These are phyloP conservation scores for Drosophila bocki DNA, from an alignment of 1,140 invertebrate genomes.

Conservation along the genomic window DNA sequence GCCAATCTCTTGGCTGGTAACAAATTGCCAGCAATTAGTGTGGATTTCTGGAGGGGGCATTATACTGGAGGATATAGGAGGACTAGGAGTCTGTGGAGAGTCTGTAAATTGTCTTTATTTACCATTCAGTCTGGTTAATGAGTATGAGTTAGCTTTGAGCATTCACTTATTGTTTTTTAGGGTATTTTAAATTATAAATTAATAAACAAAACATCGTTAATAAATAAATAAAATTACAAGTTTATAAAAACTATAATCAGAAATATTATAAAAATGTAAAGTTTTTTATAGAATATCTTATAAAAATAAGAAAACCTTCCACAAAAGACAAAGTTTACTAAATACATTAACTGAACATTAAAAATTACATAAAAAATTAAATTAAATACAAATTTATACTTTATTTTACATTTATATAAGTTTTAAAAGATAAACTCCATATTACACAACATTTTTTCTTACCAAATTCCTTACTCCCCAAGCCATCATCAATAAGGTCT, in stretches of 20 bases:
- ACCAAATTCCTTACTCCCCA: background rate
- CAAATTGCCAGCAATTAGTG: constrained; percentile 78
- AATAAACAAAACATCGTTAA: background rate
- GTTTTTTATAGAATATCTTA: too few species aligned
- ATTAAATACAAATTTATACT: background rate
- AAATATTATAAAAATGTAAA: background rate
- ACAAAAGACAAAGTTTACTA: background rate
- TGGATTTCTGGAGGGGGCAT: constrained; percentile 14
- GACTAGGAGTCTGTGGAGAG: background rate
- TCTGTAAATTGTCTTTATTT: background rate
- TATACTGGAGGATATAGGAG: constrained; percentile 2
- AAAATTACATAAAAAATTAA: background rate
- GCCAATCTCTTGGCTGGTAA: constrained; percentile 54
- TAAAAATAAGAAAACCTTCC: background rate
- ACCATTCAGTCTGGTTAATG: background rate
- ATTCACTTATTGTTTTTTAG: background rate
- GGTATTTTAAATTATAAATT: background rate
- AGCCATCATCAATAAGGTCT: constrained; percentile 34
- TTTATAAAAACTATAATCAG: too few species aligned
- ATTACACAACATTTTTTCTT: background rate
- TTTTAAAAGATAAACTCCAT: background rate
- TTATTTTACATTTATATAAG: background rate
- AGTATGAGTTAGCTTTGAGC: background rate
- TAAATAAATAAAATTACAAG: too few species aligned
- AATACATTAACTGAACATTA: background rate